Evolutionary conservation across 2,797 vertebrate species (phyloP), one percentile per base, ranked within the genome.

Genomic region (Rhinella marina): DNA sequence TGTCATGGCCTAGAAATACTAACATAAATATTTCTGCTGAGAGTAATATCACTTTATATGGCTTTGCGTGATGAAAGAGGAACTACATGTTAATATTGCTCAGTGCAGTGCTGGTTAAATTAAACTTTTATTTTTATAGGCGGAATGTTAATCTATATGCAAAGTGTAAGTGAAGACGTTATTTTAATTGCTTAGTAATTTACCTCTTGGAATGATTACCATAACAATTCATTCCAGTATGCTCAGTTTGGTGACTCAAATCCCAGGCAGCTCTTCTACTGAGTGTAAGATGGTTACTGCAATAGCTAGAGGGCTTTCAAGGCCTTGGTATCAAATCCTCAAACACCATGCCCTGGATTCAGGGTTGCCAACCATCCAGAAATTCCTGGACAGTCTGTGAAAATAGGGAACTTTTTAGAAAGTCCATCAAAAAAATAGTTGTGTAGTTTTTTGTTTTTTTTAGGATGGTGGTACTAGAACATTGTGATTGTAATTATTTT

Each of bases 51-150:
- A n/a, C 41, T 52, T 27, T 54, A 68, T 68, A 52, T 17, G 19
- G 50, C 41, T 70, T 25, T 25, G 5, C 64, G 13, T 70, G 48
- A n/a, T 14, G 41, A 75, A 73, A 73, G 41, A 50, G 10, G 11
- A n/a, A 75, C 21, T 75, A 52, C 81, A 66, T 82, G n/a, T 52
- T 82, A 25, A 27, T 70, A 66, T 19, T 52, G 14, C 50, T 82
- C 81, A 52, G 48, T 50, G 81, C 81, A 61, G 29, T 32, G 13
- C 59, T 81, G 41, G 32, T 81, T 81, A 81, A 62, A 81, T 62
- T 81, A 81, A 81, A 81, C 79, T 81, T 82, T 82, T 82, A 70
- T 66, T 66, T 82, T 82, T 56, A 82, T 82, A 61, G 59, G 81
- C 62, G 27, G 48, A 27, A 70, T 82, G 64, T 52, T 66, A 66